Evolutionary conservation across 1,140 invertebrate species (phyloP), one percentile per base, ranked within the genome.

Genomic region (Drosophila biarmipes): DNA sequence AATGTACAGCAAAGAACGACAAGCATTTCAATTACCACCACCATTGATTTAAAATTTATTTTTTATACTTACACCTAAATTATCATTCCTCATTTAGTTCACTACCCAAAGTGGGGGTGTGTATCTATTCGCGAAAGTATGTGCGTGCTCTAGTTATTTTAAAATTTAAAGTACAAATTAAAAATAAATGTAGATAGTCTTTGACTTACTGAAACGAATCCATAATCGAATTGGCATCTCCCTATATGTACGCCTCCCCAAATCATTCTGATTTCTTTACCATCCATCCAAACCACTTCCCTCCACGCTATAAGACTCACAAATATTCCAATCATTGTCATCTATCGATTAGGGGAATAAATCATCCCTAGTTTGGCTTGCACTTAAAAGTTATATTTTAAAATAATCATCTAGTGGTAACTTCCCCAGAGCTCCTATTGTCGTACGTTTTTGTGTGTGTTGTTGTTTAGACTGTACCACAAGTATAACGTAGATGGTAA

Each of bases 1-100:
- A 35, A 56, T 64, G 38, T 74, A 73, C 49, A 63, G 49, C 46
- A 56, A 34, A 56, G 42, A 69, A 69, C 31, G 64, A 69, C 42
- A 38, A 69, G 42, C 49, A 69, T 69, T 69, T 54, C 31, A 46
- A 69, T 69, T 69, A 48, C 35, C 17, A 56, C 46, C 49, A 48
- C 15, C 15, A n/a, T 38, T 69, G 40, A 38, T 68, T 68, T 66
- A 2, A 5, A 52, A 43, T 67, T 68, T 29, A 42, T 34, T 63
- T 34, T 35, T 14, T 43, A 27, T 34, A 63, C 29, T 40, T 11
- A 49, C 45, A 34, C 46, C 31, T 66, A 31, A 45, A 24, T 48
- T 27, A 34, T 2, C 21, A 34, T 69, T 69, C 4, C 19, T 55
- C 6, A 45, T 54, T 69, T 68, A 11, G n/a, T 27, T 69, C 42